These are phyloP conservation scores for Guaruba guarouba DNA, from an alignment of 2,113 vertebrate genomes.

Conservation along the genomic window DNA sequence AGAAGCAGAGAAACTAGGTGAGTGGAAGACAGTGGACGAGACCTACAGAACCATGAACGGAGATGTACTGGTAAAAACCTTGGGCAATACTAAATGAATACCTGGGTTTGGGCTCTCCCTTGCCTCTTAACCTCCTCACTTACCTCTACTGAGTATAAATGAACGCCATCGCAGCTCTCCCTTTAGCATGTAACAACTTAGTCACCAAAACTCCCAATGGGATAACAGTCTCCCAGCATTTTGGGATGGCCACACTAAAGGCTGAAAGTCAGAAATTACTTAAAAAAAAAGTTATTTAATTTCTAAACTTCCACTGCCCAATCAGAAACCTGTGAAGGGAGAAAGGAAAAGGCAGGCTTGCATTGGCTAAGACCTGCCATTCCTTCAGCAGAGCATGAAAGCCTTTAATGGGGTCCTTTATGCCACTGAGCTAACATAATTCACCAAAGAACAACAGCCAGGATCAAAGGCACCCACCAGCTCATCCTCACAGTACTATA, in stretches of 20 bases:
- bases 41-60: not conserved
- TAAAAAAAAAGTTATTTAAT: constrained; percentile 30
- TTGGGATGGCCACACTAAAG: not conserved
- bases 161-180: not conserved
- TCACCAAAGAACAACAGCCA: constrained; percentile 58
- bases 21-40: not conserved
- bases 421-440: constrained; percentile 55
- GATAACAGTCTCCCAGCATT: constrained; percentile 18
- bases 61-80: not conserved
- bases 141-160: not conserved
- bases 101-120: not conserved
- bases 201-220: not conserved
- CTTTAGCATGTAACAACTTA: not conserved
- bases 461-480: not conserved
- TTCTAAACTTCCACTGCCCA: constrained; percentile 56
- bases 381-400: constrained; percentile 41
- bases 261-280: constrained; percentile 43
- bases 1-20: not conserved
- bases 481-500: not conserved
- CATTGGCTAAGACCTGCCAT: constrained; percentile 39
- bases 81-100: not conserved
- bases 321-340: constrained; percentile 60
- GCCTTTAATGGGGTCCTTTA: constrained; percentile 52
- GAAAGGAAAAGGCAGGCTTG: constrained; percentile 49
- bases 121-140: not conserved